Evolutionary conservation across 2,888 invertebrate genomes (phyloP).

Genomic region (Sinotaia quadrata): DNA sequence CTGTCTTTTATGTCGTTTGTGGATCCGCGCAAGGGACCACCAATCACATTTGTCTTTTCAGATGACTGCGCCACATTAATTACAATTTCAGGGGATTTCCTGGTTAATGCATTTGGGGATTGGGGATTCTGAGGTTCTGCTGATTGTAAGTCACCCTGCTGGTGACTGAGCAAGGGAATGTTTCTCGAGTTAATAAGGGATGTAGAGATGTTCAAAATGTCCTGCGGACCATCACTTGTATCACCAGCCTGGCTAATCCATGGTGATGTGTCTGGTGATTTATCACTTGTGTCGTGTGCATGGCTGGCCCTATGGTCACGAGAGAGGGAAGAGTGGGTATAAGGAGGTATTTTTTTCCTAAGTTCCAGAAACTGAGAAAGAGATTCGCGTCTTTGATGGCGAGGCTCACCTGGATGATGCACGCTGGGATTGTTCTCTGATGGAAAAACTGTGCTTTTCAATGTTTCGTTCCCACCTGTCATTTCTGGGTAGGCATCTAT

Average conservation of each 20-base stretch:
- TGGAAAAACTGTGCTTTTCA: background rate
- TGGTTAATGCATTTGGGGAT: background rate
- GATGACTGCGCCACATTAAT: conserved; percentile 12
- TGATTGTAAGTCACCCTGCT: background rate
- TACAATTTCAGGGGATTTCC: conserved; percentile 8
- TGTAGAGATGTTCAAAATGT: background rate
- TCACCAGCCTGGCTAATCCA: background rate
- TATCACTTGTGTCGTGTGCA: conserved; percentile 21
- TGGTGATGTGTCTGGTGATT: conserved; percentile 16
- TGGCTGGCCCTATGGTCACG: conserved; percentile 17
- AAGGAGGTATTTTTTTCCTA: conserved; percentile 31
- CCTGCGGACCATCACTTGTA: background rate
- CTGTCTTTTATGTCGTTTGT: conserved; percentile 17
- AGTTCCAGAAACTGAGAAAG: conserved; percentile 42
- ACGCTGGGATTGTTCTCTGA: background rate
- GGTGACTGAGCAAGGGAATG: background rate
- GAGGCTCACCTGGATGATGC: background rate
- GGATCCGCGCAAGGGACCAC: too few relatives aligned
- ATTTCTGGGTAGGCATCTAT: background rate
- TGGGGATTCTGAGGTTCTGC: background rate
- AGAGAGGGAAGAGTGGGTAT: conserved; percentile 8
- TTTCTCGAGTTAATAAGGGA: background rate
- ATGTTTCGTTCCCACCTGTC: background rate
- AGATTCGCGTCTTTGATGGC: conserved; percentile 12
- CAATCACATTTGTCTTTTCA: conserved; percentile 10